Evolutionary conservation across 2,113 vertebrate genomes (phyloP).

Genomic region (Mobula hypostoma): DNA sequence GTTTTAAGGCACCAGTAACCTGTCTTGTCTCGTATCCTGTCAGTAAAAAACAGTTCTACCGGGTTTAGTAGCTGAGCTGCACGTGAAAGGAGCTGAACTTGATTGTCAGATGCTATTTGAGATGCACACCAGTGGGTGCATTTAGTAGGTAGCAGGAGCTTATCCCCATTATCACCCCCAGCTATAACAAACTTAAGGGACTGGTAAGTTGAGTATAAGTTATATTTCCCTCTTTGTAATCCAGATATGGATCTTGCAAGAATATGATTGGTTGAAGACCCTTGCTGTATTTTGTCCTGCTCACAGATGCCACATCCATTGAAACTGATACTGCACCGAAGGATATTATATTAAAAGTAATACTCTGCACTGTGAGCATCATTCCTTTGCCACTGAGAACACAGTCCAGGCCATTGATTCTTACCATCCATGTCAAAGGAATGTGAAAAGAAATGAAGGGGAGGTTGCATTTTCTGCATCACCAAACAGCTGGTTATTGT

Average conservation of each 20-base stretch:
- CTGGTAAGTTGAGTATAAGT: neutral
- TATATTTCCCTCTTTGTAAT: neutral
- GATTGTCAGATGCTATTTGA: no score
- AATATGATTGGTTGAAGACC: neutral
- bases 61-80: no score
- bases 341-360: neutral
- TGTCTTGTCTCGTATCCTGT: no score
- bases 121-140: no score
- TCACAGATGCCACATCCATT: neutral
- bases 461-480: conserved; percentile 7
- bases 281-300: neutral
- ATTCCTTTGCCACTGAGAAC: neutral
- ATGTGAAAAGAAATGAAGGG: neutral
- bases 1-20: no score
- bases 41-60: no score
- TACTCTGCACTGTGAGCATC: neutral
- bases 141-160: no score
- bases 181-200: no score
- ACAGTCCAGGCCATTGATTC: neutral
- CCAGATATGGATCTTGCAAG: neutral
- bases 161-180: no score
- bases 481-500: neutral
- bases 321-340: neutral
- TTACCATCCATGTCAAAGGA: neutral
- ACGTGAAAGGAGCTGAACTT: no score